phyloP scores from a whole-genome alignment of 53 echinoderm and acorn worm species.

The Antedon mediterranea region DNA sequence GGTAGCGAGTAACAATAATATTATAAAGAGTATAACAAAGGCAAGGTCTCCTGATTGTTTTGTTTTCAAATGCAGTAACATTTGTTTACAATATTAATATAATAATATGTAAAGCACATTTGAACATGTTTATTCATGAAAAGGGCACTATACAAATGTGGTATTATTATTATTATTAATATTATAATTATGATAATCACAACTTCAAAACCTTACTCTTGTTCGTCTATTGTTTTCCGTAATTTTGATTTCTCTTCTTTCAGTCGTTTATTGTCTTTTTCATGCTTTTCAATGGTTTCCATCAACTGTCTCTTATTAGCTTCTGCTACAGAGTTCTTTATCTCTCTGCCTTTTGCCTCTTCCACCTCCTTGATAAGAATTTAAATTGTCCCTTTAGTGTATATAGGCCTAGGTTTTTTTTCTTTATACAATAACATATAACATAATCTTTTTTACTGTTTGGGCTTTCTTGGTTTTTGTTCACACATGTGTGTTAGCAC shows the following conservation, averaged over 20 bases:
- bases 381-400: not conserved
- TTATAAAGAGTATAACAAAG: no score
- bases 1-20: no score
- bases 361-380: not conserved
- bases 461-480: no score
- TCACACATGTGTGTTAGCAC: no score
- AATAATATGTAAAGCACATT: no score
- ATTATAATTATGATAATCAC: not conserved
- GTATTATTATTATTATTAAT: not conserved
- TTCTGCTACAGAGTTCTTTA: not conserved
- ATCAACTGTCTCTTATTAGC: conserved; percentile 44
- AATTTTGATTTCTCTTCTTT: conserved; percentile 83
- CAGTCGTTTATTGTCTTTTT: conserved; percentile 60
- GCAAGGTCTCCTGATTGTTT: no score
- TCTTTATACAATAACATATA: no score
- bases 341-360: not conserved
- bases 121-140: no score
- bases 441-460: no score
- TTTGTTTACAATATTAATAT: no score
- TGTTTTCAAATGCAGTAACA: no score
- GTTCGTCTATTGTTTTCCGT: conserved; percentile 76
- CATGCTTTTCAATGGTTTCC: conserved; percentile 37
- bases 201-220: conserved; percentile 49
- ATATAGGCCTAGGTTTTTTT: no score
- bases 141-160: not conserved